Conservation (phyloP, 2,888 invertebrate species). For the Scaptomyza parva region DNA sequence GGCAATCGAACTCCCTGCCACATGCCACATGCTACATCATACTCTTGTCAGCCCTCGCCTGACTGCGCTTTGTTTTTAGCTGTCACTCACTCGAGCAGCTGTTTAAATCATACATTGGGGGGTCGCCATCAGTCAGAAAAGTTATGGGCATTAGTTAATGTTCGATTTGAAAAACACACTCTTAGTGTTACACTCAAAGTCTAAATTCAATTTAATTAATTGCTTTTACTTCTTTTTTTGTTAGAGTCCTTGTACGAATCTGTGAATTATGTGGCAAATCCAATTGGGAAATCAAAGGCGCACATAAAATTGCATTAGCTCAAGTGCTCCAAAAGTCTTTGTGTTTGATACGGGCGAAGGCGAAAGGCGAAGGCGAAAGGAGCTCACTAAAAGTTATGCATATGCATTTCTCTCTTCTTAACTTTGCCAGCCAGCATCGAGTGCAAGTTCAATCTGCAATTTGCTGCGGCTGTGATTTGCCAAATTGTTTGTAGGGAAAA, state of each 20-base stretch:
- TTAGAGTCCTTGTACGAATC: conserved; percentile 7
- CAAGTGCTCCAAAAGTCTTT: not conserved
- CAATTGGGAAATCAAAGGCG: conserved; percentile 72
- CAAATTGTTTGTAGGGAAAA: conserved; percentile 70
- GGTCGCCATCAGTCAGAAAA: conserved; percentile 2
- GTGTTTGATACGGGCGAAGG: too few relatives aligned
- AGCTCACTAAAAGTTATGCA: conserved; percentile 59
- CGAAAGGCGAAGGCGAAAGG: not conserved
- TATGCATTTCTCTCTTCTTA: conserved; percentile 56
- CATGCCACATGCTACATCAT: conserved; percentile 36
- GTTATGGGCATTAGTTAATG: conserved; percentile 6
- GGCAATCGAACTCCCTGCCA: conserved; percentile 39
- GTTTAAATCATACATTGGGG: conserved; percentile 57
- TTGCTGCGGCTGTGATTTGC: conserved; percentile 65
- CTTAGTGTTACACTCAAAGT: conserved; percentile 1
- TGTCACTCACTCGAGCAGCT: conserved; percentile 68
- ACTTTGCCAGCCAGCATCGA: conserved; percentile 4
- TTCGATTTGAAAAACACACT: conserved; percentile 12
- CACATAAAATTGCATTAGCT: conserved; percentile 65
- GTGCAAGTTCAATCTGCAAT: conserved; percentile 60
- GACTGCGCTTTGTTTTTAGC: conserved; percentile 48
- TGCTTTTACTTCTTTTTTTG: conserved; percentile 14
- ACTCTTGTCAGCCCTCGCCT: conserved; percentile 38
- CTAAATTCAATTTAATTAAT: conserved; percentile 35
- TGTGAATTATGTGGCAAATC: conserved; percentile 61